phyloP scores from a whole-genome alignment of 1,140 invertebrate genomes.

The Drosophila ficusphila region DNA sequence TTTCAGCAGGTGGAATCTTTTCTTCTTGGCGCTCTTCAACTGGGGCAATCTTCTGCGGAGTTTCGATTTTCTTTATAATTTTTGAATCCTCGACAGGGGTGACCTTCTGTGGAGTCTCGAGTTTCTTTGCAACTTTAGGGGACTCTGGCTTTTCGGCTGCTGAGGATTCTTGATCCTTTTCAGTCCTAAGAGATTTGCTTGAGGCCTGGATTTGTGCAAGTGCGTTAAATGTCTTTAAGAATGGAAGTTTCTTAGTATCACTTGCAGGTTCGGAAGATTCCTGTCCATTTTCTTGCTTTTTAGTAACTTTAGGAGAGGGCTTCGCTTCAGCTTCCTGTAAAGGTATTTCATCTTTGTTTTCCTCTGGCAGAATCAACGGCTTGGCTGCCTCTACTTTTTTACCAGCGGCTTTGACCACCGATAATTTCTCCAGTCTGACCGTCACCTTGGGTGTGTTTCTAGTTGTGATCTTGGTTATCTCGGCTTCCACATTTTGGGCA shows the following conservation, averaged over 20 bases:
- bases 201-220: not conserved
- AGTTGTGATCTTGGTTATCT: not conserved
- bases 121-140: not conserved
- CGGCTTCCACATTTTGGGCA: not conserved
- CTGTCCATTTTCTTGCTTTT: not conserved
- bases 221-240: not conserved
- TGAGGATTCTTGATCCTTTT: not conserved
- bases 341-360: not conserved
- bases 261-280: not conserved
- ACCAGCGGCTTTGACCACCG: not conserved
- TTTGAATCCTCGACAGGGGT: not conserved
- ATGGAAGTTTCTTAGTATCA: not conserved
- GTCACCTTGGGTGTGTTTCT: not conserved
- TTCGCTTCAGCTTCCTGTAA: not conserved
- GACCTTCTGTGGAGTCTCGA: not conserved
- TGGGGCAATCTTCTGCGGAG: not conserved
- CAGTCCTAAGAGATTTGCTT: not conserved
- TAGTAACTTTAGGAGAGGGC: not conserved
- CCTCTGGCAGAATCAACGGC: not conserved
- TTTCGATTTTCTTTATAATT: not conserved
- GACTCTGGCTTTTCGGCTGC: not conserved
- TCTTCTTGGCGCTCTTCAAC: too few relatives aligned
- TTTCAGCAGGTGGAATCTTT: too few relatives aligned
- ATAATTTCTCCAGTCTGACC: constrained; percentile 5
- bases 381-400: not conserved